Conservation (phyloP, 2,888 invertebrate species). For the Drosophila pullipes region DNA sequence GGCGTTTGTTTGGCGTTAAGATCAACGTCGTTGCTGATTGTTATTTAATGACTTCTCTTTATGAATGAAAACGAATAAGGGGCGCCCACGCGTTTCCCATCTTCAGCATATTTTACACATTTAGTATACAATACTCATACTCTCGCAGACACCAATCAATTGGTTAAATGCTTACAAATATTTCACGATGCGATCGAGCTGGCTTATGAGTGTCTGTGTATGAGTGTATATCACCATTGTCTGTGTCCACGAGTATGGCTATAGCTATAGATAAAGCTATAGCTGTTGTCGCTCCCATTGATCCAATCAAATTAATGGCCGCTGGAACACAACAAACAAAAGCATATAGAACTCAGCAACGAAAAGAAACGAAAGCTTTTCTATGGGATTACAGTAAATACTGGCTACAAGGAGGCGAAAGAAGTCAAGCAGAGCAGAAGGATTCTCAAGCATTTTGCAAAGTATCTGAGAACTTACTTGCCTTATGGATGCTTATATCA, state of each 20-base stretch:
- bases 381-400: conserved; percentile 58
- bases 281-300: conserved; percentile 73
- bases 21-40: conserved; percentile 71
- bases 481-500: neutral
- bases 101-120: conserved; percentile 24
- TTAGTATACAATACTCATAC: conserved; percentile 53
- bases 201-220: conserved; percentile 1
- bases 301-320: conserved; percentile 77
- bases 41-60: conserved; percentile 77
- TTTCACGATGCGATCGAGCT: conserved; percentile 52
- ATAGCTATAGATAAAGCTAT: conserved; percentile 40
- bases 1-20: conserved; percentile 76
- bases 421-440: neutral
- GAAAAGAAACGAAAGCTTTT: conserved; percentile 60
- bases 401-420: conserved; percentile 5
- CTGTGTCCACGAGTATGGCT: conserved; percentile 22
- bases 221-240: conserved; percentile 25
- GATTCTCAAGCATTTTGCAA: neutral
- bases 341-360: conserved; percentile 31
- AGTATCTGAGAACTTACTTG: neutral
- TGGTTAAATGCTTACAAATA: conserved; percentile 76
- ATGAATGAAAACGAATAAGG: conserved; percentile 66
- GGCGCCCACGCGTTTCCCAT: conserved; percentile 55
- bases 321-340: conserved; percentile 62
- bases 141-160: conserved; percentile 65